Conservation (phyloP, 2,113 vertebrate genomes). For the Aspiorhynchus laticeps region DNA sequence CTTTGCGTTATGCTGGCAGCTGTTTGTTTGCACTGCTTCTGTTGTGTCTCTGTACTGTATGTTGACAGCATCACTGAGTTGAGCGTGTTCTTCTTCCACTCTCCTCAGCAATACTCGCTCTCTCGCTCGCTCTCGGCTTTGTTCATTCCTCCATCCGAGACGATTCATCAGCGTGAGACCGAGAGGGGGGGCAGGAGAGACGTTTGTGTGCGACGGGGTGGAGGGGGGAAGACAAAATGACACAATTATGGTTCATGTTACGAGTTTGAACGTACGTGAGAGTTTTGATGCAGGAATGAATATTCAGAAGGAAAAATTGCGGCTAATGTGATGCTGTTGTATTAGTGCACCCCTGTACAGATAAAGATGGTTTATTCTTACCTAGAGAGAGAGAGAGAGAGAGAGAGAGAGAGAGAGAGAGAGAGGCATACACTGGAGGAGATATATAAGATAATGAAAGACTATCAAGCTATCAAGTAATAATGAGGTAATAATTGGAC, state of each 20-base stretch:
- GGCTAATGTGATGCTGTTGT: background rate
- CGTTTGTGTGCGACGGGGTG: background rate
- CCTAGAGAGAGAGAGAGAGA: background rate
- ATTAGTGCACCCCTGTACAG: background rate
- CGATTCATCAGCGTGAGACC: constrained; percentile 58
- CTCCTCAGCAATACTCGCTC: constrained; percentile 43
- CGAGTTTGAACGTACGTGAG: background rate
- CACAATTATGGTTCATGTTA: too few relatives aligned
- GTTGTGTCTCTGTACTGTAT: constrained; percentile 16
- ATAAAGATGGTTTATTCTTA: constrained; percentile 47
- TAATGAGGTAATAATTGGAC: constrained; percentile 22
- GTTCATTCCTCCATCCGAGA: constrained; percentile 71
- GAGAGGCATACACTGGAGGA: background rate
- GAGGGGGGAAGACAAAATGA: background rate
- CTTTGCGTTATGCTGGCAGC: background rate
- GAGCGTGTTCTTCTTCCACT: constrained; percentile 64
- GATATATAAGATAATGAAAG: constrained; percentile 10
- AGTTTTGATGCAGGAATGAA: background rate
- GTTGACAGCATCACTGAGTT: constrained; percentile 69
- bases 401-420: background rate
- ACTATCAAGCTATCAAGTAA: background rate
- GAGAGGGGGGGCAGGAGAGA: constrained; percentile 54
- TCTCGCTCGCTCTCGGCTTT: constrained; percentile 67
- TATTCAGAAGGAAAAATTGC: background rate
- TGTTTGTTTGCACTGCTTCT: constrained; percentile 18